These are phyloP conservation scores for Zosterops hypoxanthus DNA, from an alignment of 2,113 vertebrate species.

Conservation along the genomic window DNA sequence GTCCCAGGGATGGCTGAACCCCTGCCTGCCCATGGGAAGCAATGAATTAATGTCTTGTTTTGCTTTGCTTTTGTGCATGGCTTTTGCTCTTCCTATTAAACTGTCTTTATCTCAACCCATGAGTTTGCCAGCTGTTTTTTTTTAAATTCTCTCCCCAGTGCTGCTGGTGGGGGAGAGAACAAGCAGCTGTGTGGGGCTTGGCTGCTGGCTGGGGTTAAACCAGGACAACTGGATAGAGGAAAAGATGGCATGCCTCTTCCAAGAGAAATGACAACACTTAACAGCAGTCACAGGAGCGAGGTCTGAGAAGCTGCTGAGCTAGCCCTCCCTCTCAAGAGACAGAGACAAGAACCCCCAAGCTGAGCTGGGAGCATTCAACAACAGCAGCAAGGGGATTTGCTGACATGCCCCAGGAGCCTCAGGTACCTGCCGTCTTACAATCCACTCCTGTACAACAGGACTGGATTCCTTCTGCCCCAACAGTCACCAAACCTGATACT, in stretches of 20 bases:
- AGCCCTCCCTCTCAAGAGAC: not conserved
- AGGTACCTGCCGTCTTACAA: not conserved
- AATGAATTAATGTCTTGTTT: not conserved
- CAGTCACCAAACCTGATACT: not conserved
- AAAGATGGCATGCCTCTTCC: not conserved
- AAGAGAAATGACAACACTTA: not conserved
- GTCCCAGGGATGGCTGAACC: not conserved
- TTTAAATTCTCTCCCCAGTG: not conserved
- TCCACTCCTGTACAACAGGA: not conserved
- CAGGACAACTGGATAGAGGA: not conserved
- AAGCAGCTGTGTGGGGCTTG: accelerated
- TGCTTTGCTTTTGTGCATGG: not conserved
- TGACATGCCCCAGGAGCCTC: not conserved
- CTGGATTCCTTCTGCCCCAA: not conserved
- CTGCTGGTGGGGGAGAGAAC: not conserved
- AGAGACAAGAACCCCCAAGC: not conserved
- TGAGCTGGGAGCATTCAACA: not conserved
- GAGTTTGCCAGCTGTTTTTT: not conserved
- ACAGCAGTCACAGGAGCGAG: accelerated
- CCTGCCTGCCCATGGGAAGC: not conserved
- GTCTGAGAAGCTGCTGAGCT: not conserved
- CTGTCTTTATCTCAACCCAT: not conserved
- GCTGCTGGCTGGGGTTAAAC: not conserved
- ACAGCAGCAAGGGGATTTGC: not conserved
- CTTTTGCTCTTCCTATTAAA: not conserved